Evolutionary conservation across 2,113 vertebrate species (phyloP).

Genomic region (Phoenicopterus ruber): DNA sequence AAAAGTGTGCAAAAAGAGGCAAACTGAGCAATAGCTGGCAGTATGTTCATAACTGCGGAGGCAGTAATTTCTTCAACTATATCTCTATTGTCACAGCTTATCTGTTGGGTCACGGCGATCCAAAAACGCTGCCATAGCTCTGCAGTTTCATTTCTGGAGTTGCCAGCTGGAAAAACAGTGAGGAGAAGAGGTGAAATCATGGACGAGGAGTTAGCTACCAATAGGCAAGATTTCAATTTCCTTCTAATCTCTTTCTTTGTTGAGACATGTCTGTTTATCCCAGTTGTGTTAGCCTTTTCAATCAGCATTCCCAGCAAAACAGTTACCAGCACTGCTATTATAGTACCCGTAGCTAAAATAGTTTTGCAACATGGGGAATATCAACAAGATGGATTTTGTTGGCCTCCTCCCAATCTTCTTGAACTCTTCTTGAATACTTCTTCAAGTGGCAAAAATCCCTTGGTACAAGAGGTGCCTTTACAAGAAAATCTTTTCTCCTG

Average conservation of each 20-base stretch:
- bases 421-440: background rate
- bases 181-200: background rate
- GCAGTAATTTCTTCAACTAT: background rate
- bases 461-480: background rate
- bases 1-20: background rate
- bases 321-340: constrained; percentile 39
- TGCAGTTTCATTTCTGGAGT: background rate
- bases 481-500: background rate
- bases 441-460: background rate
- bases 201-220: background rate
- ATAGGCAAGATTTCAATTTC: background rate
- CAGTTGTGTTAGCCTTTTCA: background rate
- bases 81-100: background rate
- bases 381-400: background rate
- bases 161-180: background rate
- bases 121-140: background rate
- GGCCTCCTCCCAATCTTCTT: background rate
- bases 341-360: background rate
- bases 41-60: background rate
- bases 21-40: background rate
- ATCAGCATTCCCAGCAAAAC: background rate
- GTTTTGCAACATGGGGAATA: constrained; percentile 37
- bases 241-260: background rate
- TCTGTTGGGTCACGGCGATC: background rate
- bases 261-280: background rate